Base-by-base conservation (phyloP, 64 coral and sea anemone genomes). In the Montipora sp. region DNA sequence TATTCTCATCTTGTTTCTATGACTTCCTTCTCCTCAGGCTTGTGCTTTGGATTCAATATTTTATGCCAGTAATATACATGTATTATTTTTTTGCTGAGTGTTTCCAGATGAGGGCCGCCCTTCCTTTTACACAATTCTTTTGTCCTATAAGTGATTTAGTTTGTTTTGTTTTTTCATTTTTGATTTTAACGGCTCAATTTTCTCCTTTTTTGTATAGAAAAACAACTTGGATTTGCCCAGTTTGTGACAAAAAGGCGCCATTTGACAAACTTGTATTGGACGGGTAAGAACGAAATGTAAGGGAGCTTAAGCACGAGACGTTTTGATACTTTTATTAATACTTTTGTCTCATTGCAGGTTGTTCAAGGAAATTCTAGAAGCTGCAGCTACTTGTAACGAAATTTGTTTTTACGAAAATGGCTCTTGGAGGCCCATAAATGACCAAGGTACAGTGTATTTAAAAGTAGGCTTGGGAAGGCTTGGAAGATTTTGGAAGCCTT, bases 341-440 rank as follows among this genome's bases (percentile, higher is more conserved):
- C 45, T 2, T 8, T 81, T 61, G 60, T 75, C 47, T 18, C 8
- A 59, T 57, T 69, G 10, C 82, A 97, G 95, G 18, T 97, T 97
- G 84, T 97, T 94, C 60, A 88, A 65, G 60, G 95, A 97, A 19
- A 97, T 97, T 70, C 66, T 97, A 10, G 90, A 97, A 58, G 84
- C 94, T 46, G 63, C 77, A 50, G 91, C 87, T 8, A 55, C 79
- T 53, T 94, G 95, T 73, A 97, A 94, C 21, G 95, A 97, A 23
- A 97, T 97, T 73, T 88, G 90, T 65, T 97, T 97, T 72, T 91
- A 97, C 84, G 95, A 97, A 91, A 89, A 97, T 94, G 95, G 95
- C 23, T 92, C 92, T 3, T 97, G 95, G 95, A 94, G 92, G 23
- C 92, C 95, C 18, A 92, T 92, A 78, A 92, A 91, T 88, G 92